A percentile compares a stretch with the other conserved stretches of the same genome.
Conservation (phyloP, 2,797 vertebrate genomes). For the Peromyscus nudipes region DNA sequence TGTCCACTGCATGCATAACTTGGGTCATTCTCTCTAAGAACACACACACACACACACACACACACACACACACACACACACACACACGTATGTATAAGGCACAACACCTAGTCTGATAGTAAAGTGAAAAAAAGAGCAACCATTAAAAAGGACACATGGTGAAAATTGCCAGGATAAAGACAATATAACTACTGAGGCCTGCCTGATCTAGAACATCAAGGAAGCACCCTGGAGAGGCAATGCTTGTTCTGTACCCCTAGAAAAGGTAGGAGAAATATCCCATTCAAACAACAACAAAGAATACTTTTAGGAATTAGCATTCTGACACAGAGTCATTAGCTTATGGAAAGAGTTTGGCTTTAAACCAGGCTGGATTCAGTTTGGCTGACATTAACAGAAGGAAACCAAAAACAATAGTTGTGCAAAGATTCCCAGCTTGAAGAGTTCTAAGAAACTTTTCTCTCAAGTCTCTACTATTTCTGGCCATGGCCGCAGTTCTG, state of each 20-base stretch:
- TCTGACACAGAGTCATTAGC: not conserved
- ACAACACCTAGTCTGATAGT: not conserved
- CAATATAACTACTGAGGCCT: fast-evolving
- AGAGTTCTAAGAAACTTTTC: not conserved
- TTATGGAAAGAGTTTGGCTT: not conserved
- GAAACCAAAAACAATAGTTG: not conserved
- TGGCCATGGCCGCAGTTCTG: not conserved
- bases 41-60: not conserved
- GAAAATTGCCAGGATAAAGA: not conserved
- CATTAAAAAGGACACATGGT: not conserved
- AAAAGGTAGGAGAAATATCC: not conserved
- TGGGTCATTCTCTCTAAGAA: not conserved
- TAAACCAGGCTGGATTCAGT: not conserved
- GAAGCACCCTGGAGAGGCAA: not conserved
- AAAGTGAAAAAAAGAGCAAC: not conserved
- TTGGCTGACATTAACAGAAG: not conserved
- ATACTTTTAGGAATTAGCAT: not conserved
- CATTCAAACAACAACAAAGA: not conserved
- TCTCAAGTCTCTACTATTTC: not conserved
- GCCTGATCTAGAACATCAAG: not conserved
- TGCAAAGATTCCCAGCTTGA: not conserved
- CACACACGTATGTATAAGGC: not conserved
- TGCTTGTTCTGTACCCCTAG: not conserved
- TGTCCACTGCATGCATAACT: not conserved
- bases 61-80: no score